Evolutionary conservation across 1,140 invertebrate species (phyloP).

Genomic region (Thaumatotibia leucotreta): DNA sequence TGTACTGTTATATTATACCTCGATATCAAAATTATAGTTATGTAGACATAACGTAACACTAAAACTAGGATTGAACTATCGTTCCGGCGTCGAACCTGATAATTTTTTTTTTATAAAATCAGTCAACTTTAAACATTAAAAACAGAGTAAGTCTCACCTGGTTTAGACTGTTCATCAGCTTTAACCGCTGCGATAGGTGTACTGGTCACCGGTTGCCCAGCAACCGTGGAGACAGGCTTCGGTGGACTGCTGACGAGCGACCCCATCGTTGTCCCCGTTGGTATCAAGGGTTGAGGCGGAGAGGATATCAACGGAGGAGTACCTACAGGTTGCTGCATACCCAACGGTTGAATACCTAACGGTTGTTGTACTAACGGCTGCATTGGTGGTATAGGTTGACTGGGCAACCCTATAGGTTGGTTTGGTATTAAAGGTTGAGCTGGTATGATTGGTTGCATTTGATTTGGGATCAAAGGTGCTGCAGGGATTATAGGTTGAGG

Average conservation of each 20-base stretch:
- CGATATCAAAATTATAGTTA: no score
- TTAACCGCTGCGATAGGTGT: conserved; percentile 55
- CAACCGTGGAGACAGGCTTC: conserved; percentile 26
- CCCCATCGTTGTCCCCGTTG: conserved; percentile 42
- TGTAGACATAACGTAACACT: no score
- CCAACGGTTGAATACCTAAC: conserved; percentile 31
- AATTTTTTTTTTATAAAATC: no score
- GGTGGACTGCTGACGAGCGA: conserved; percentile 44
- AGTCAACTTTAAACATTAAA: no score
- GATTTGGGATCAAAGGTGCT: conserved; percentile 27
- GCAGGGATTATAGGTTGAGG: no score
- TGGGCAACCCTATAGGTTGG: not conserved
- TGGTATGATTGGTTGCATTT: conserved; percentile 33
- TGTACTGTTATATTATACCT: no score
- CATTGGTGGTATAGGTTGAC: not conserved
- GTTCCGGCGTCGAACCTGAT: no score
- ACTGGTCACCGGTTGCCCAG: conserved; percentile 51
- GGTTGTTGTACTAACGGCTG: conserved; percentile 12
- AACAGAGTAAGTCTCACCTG: conserved; percentile 49
- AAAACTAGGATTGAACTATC: no score
- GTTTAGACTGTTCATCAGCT: conserved; percentile 56
- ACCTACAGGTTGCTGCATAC: no score
- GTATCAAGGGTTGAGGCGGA: conserved; percentile 21
- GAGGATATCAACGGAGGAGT: conserved; percentile 37
- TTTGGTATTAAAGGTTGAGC: conserved; percentile 24